Evolutionary conservation across 1,140 invertebrate genomes (phyloP).

Genomic region (Orchesella cincta): DNA sequence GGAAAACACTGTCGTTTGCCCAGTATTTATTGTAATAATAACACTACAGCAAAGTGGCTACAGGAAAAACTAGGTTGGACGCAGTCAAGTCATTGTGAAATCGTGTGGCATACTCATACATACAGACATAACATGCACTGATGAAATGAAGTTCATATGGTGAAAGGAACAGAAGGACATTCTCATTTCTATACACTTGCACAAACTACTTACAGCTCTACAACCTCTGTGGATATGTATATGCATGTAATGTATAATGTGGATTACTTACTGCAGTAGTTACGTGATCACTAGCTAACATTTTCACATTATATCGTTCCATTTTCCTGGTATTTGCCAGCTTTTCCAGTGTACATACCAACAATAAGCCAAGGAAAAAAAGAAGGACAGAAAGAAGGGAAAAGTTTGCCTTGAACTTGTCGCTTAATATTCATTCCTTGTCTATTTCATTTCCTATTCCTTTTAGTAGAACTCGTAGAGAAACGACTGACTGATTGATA

Average conservation of each 20-base stretch:
- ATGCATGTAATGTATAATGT: not conserved
- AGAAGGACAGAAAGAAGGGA: conserved; percentile 10
- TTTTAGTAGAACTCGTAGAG: too few relatives aligned
- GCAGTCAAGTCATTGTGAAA: too few relatives aligned
- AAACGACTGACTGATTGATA: too few relatives aligned
- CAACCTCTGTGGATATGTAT: not conserved
- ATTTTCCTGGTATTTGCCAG: not conserved
- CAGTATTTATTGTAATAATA: too few relatives aligned
- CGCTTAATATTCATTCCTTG: conserved; percentile 17
- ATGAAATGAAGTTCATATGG: too few relatives aligned
- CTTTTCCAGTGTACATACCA: not conserved
- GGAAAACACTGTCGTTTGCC: too few relatives aligned
- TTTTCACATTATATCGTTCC: not conserved
- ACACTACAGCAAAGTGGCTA: too few relatives aligned
- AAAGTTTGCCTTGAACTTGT: conserved; percentile 30
- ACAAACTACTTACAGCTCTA: too few relatives aligned
- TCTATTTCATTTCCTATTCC: not conserved
- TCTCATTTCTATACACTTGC: not conserved
- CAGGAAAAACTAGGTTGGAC: too few relatives aligned
- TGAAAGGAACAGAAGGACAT: not conserved
- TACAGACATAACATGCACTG: too few relatives aligned
- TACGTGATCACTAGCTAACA: not conserved
- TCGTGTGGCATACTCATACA: too few relatives aligned
- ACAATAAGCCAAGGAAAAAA: not conserved
- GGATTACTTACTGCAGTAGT: conserved; percentile 12